Evolutionary conservation across 2,888 invertebrate species (phyloP), one percentile per base, ranked within the genome.

Genomic region (Nephrocerus scutellatus): DNA sequence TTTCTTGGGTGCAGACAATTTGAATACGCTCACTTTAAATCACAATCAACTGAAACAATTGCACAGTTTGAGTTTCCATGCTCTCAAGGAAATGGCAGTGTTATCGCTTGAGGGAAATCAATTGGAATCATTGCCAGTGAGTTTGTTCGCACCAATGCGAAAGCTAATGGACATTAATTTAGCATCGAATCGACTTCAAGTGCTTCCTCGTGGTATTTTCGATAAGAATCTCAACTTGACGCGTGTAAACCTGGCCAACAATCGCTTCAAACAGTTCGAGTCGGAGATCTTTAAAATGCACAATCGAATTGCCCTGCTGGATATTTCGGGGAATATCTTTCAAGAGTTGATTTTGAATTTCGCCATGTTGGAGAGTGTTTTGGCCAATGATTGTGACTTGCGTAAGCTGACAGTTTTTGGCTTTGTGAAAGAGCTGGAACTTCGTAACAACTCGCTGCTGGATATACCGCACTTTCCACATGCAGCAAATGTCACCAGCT

Each of bases 1-100:
- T 23, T 64, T 64, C 30, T 44, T 63, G 6, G 64, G 64, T 5
- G 64, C 64, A 0, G 65, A 64, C 24, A 64, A 66, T 41, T 45
- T 64, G 20, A 60, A 66, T 26, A 56, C 56, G 1, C 40, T 64
- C 18, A 51, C 56, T 14, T 34, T 64, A 44, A 46, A 58, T 13
- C 43, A 54, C 12, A 64, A 64, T 48, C 55, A 55, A 19, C 38
- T 64, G 8, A 51, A 46, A 6, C 48, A 49, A 6, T 38, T 64
- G 43, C 54, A 57, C 34, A 64, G 64, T 39, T 55, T 59, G 24
- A 66, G 65, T 38, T 62, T 64, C 15, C 54, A 59, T 41, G 63
- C 61, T 1, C 44, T 64, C 3, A 65, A 64, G 38, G 65, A 64
- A 44, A 49, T 64, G 5, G 57, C 60, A 29, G 53, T 57, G 35